phyloP scores from a whole-genome alignment of 2,113 vertebrate genomes.

The Aspiorhynchus laticeps region DNA sequence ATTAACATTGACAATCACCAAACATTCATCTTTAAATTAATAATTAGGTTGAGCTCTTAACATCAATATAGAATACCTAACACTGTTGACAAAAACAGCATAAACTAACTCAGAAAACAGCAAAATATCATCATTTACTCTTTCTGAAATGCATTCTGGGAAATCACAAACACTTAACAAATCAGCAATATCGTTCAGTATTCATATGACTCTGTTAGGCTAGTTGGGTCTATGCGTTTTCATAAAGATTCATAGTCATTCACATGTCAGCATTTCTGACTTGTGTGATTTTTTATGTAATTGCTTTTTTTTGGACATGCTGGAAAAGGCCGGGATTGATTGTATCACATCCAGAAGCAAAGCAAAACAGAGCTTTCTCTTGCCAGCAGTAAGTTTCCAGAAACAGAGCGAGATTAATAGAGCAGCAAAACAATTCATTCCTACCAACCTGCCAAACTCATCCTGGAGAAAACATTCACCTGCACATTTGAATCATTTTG shows the following conservation, averaged over 20 bases:
- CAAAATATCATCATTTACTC: background rate
- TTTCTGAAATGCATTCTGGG: background rate
- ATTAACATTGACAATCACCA: background rate
- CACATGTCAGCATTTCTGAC: background rate
- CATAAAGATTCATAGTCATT: background rate
- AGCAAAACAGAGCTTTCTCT: background rate
- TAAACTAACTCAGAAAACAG: too few relatives aligned
- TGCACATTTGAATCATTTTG: constrained; percentile 13
- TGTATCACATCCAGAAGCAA: background rate
- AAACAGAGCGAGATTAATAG: background rate
- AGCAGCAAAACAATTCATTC: background rate
- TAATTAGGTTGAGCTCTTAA: background rate
- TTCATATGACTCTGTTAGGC: background rate
- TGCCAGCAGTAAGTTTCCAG: background rate
- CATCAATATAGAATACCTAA: background rate
- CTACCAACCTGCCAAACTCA: background rate
- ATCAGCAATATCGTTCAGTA: background rate
- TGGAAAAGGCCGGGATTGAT: background rate
- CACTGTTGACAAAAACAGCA: background rate
- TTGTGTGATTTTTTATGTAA: background rate
- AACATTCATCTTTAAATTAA: background rate
- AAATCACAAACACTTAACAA: background rate
- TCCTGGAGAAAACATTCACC: constrained; percentile 16
- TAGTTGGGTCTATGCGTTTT: background rate
- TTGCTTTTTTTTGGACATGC: background rate